A percentile compares a stretch with the other conserved stretches of the same genome.
These are phyloP conservation scores for Burhinus bistriatus DNA, from an alignment of 2,113 vertebrate genomes.

Conservation along the genomic window DNA sequence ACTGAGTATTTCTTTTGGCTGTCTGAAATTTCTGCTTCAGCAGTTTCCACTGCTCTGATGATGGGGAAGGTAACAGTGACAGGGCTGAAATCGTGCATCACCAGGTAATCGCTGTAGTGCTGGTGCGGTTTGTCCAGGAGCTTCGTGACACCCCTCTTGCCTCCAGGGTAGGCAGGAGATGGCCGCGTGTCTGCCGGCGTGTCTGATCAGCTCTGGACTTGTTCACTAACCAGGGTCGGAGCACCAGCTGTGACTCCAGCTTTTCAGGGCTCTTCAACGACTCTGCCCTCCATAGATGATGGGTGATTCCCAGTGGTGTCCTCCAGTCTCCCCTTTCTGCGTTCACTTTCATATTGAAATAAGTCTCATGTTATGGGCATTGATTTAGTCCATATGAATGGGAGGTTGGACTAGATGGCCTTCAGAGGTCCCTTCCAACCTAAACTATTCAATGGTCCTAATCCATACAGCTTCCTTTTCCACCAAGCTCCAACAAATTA, in stretches of 20 bases:
- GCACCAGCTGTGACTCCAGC: neutral
- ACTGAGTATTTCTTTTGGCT: neutral
- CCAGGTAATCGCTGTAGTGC: neutral
- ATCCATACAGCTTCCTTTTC: neutral
- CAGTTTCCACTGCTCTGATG: neutral
- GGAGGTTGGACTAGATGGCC: neutral
- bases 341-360: neutral
- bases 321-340: neutral
- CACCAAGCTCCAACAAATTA: neutral
- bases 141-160: neutral
- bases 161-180: neutral
- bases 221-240: neutral
- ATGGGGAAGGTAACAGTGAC: neutral
- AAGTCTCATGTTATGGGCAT: neutral
- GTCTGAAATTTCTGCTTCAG: neutral
- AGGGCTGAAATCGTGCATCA: no score
- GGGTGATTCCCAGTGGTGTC: neutral
- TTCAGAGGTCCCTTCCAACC: neutral
- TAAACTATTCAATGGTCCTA: neutral
- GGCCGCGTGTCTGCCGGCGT: rapidly evolving
- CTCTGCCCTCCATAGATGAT: neutral
- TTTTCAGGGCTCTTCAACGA: neutral
- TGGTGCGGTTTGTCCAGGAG: neutral
- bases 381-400: neutral
- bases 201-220: neutral